Evolutionary conservation across 2,888 invertebrate genomes (phyloP).

Genomic region (Microctonus hyperodae): DNA sequence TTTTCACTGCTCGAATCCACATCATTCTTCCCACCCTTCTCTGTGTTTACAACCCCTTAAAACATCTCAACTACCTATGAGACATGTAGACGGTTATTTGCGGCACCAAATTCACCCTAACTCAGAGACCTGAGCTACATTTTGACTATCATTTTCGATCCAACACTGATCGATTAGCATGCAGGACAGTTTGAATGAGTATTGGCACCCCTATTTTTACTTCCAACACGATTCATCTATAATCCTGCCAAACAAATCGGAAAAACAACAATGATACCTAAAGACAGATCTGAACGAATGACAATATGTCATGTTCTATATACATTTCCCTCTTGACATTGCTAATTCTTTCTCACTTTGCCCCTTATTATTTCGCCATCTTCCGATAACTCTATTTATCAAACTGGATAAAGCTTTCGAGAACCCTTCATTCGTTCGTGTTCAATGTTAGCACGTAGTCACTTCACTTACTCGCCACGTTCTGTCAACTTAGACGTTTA

Average conservation of each 20-base stretch:
- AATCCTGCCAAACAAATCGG: constrained; percentile 16
- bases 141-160: background rate
- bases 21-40: constrained; percentile 10
- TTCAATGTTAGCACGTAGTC: background rate
- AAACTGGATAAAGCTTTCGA: background rate
- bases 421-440: background rate
- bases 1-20: constrained; percentile 1
- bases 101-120: background rate
- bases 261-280: background rate
- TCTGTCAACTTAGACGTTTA: constrained; percentile 7
- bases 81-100: constrained; percentile 32
- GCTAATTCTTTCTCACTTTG: constrained; percentile 2
- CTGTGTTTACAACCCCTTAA: background rate
- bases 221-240: background rate
- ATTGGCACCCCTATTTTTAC: background rate
- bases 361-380: constrained; percentile 8
- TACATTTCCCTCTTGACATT: background rate
- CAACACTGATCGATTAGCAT: constrained; percentile 45
- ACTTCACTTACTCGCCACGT: background rate
- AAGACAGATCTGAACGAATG: background rate
- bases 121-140: background rate
- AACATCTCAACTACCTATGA: constrained; percentile 16
- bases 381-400: constrained; percentile 11
- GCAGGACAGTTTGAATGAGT: constrained; percentile 51
- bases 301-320: constrained; percentile 11